phyloP scores from a whole-genome alignment of 2,113 vertebrate genomes.

The Mesocricetus auratus region DNA sequence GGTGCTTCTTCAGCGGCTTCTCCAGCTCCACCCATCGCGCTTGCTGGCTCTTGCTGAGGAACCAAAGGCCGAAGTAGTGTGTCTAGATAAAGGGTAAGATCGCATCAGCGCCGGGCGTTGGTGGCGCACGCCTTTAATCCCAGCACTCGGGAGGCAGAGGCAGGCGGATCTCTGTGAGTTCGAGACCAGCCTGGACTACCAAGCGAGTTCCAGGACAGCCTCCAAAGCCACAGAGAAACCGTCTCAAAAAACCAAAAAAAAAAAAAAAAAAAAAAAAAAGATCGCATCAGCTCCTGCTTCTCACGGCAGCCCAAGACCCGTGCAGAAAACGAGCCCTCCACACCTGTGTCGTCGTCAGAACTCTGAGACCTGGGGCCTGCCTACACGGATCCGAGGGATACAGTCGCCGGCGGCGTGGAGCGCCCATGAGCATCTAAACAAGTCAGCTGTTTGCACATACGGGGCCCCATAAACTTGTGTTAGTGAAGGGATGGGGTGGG shows the following conservation, averaged over 20 bases:
- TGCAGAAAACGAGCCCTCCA: neutral
- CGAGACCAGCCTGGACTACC: too few relatives aligned
- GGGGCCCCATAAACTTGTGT: accelerated
- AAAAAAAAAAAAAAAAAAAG: too few relatives aligned
- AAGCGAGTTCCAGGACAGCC: too few relatives aligned
- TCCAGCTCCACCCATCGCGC: slow-evolving; percentile 98
- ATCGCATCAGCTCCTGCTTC: slow-evolving; percentile 53
- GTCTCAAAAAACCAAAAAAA: too few relatives aligned
- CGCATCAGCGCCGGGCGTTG: too few relatives aligned
- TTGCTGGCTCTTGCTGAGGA: slow-evolving; percentile 95
- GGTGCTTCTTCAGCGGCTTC: slow-evolving; percentile 98
- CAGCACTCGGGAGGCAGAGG: too few relatives aligned
- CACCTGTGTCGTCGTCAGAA: accelerated
- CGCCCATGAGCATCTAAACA: neutral
- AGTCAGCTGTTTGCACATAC: accelerated
- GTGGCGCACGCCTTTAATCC: too few relatives aligned
- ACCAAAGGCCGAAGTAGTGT: slow-evolving; percentile 97
- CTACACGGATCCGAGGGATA: neutral
- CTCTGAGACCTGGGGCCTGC: neutral
- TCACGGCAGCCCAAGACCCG: slow-evolving; percentile 11
- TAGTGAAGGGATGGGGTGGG: accelerated
- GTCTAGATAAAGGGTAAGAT: slow-evolving; percentile 88
- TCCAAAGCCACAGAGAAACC: too few relatives aligned
- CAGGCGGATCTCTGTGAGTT: too few relatives aligned
- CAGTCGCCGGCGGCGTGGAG: accelerated